Percentiles rank a stretch among this genome's conserved stretches.
Conservation (phyloP, 2,113 vertebrate genomes). For the Tetrax tetrax region DNA sequence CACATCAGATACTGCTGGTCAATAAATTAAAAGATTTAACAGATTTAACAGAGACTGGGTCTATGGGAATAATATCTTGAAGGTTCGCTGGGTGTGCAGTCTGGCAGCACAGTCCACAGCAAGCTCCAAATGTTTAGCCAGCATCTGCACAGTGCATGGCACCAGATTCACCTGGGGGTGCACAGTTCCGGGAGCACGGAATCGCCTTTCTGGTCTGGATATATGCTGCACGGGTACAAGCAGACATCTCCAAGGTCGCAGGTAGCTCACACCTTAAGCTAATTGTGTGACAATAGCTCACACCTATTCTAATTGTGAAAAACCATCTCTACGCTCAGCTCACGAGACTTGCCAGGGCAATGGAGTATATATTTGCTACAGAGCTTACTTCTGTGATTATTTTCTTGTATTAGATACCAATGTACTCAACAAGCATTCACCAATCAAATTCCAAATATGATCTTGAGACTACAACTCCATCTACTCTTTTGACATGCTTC, state of each 20-base stretch:
- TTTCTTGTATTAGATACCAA: not conserved
- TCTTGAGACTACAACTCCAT: not conserved
- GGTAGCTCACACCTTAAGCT: not conserved
- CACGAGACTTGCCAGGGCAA: not conserved
- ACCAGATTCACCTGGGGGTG: not conserved
- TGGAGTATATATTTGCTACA: not conserved
- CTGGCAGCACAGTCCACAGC: not conserved
- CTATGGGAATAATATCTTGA: not conserved
- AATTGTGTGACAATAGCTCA: no score
- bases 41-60: not conserved
- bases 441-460: not conserved
- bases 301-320: not conserved
- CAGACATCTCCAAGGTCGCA: not conserved
- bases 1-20: not conserved
- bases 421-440: not conserved
- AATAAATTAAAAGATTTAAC: not conserved
- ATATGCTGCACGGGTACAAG: not conserved
- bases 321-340: not conserved
- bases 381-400: not conserved
- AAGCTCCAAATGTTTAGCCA: not conserved
- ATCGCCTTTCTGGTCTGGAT: not conserved
- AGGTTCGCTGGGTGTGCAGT: not conserved
- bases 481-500: not conserved
- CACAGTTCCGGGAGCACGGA: not conserved
- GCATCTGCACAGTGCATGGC: not conserved